Evolutionary conservation across 2,113 vertebrate genomes (phyloP).

Genomic region (Pollachius pollachius): DNA sequence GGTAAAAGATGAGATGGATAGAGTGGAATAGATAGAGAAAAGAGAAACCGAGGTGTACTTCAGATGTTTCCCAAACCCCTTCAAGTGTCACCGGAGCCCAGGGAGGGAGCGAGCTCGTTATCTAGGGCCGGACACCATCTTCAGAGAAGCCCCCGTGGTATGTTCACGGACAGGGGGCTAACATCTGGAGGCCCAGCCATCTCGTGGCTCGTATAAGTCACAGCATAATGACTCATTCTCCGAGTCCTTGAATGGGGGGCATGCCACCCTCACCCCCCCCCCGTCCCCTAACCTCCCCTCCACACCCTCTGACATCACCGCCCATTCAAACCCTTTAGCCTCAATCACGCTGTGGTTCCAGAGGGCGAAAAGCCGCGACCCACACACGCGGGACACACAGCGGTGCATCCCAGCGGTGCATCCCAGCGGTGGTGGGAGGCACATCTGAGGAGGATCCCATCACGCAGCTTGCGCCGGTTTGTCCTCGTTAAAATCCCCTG

Average conservation of each 20-base stretch:
- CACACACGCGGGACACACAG: too few relatives aligned
- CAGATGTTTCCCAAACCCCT: background rate
- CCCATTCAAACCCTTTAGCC: too few relatives aligned
- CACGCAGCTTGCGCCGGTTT: constrained; percentile 21
- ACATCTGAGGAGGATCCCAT: constrained; percentile 11
- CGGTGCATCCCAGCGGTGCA: too few relatives aligned
- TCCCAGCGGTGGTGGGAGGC: too few relatives aligned
- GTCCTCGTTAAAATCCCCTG: constrained; percentile 21
- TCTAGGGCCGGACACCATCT: background rate
- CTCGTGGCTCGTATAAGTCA: background rate
- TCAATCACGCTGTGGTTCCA: too few relatives aligned
- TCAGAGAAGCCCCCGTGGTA: background rate
- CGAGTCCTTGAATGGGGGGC: too few relatives aligned
- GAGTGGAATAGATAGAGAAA: background rate
- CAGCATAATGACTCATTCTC: background rate
- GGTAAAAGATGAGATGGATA: background rate
- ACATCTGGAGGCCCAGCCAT: background rate
- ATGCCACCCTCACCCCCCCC: too few relatives aligned
- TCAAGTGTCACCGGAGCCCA: background rate
- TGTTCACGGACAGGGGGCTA: background rate
- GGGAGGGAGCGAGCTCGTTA: background rate
- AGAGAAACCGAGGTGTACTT: background rate
- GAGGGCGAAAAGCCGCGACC: too few relatives aligned
- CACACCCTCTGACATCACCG: too few relatives aligned
- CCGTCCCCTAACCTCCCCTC: too few relatives aligned